A percentile compares a stretch with the other conserved stretches of the same genome.
phyloP scores from a whole-genome alignment of 1,140 invertebrate species.

The Drosophila persimilis region DNA sequence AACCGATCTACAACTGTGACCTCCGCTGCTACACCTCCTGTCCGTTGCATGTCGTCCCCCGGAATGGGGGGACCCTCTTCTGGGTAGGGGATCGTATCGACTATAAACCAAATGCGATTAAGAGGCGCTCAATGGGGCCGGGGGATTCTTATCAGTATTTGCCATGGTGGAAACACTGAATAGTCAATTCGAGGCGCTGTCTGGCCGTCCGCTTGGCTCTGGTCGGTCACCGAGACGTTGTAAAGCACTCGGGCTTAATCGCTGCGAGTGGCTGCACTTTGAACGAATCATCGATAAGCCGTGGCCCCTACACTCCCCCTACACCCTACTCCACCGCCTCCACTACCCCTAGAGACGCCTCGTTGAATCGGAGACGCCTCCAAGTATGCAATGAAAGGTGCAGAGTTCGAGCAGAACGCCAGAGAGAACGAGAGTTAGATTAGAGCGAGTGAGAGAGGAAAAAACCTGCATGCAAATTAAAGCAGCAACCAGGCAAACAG shows the following conservation, averaged over 20 bases:
- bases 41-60: no score
- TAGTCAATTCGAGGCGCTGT: background rate
- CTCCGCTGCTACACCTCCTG: no score
- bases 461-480: slow-evolving; percentile 64
- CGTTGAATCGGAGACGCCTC: slow-evolving; percentile 4
- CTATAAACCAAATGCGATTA: slow-evolving; percentile 4
- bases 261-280: slow-evolving; percentile 46
- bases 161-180: no score
- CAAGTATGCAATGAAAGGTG: slow-evolving; percentile 27
- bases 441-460: slow-evolving; percentile 12
- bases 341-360: no score
- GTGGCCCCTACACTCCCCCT: background rate
- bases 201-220: background rate
- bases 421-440: background rate
- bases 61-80: background rate
- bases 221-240: slow-evolving; percentile 18
- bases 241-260: slow-evolving; percentile 31
- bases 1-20: no score
- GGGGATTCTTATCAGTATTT: slow-evolving; percentile 17
- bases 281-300: slow-evolving; percentile 38
- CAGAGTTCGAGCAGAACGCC: background rate
- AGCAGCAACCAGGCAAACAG: slow-evolving; percentile 53
- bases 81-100: background rate
- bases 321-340: background rate
- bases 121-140: slow-evolving; percentile 16